Conservation (phyloP, 2,797 vertebrate genomes). For the Silurus aristotelis region DNA sequence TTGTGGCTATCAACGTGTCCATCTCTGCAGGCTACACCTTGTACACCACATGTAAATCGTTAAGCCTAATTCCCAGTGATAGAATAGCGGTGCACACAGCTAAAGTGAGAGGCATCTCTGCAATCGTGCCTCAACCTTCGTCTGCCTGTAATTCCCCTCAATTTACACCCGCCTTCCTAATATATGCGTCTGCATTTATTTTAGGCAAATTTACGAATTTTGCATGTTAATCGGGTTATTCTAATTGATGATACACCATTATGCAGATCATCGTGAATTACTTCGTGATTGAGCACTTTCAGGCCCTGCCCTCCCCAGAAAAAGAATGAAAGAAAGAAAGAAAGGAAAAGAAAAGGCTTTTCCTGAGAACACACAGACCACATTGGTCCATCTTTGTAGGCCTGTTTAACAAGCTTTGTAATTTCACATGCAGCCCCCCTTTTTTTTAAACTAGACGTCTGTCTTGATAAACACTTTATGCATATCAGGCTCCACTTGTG, state of each 20-base stretch:
- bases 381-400: constrained; percentile 56
- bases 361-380: constrained; percentile 27
- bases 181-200: constrained; percentile 85
- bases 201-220: constrained; percentile 81
- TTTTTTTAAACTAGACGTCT: constrained; percentile 83
- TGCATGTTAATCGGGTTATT: constrained; percentile 88
- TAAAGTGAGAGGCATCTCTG: constrained; percentile 48
- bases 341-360: constrained; percentile 24
- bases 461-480: constrained; percentile 86
- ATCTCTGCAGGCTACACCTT: constrained; percentile 40
- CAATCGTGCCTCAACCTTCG: constrained; percentile 63
- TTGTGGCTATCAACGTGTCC: constrained; percentile 29
- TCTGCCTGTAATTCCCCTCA: constrained; percentile 62
- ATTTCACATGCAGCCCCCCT: constrained; percentile 67
- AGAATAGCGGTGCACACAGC: constrained; percentile 26
- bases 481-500: constrained; percentile 83
- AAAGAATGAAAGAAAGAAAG: constrained; percentile 25
- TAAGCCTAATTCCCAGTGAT: constrained; percentile 32
- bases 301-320: constrained; percentile 29
- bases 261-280: constrained; percentile 79
- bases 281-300: constrained; percentile 70
- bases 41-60: constrained; percentile 45
- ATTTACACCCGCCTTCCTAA: constrained; percentile 59
- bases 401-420: constrained; percentile 75
- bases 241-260: constrained; percentile 85